Evolutionary conservation across 2,113 vertebrate species (phyloP), one percentile per base, ranked within the genome.

Genomic region (Mobula birostris): DNA sequence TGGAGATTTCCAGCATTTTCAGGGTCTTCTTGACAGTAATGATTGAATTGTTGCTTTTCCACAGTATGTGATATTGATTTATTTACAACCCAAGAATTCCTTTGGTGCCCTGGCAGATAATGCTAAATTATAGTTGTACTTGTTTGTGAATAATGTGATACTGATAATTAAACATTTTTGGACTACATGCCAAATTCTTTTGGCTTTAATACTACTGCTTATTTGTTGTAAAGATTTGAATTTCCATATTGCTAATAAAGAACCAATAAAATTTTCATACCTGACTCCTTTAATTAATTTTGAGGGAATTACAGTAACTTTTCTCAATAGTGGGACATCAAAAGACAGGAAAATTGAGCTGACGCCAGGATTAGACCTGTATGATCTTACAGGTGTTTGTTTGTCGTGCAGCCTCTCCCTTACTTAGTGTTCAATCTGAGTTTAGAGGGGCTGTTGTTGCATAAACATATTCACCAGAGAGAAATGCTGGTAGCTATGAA

Each of bases 221-320:
- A 27, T 87, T n/a, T 87, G 82, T 27, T 27, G 82, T 85, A 61
- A 63, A 87, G 48, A 56, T 85, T 48, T 85, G 82, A 56, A 85
- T 19, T 87, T 87, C 12, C 83, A 61, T 63, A n/a, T 87, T 63
- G 83, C 56, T n/a, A 58, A 87, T 87, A 87, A 87, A 87, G 8
- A 63, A 87, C 56, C 83, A 87, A 87, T 9, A 87, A 87, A 85
- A 48, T 24, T 40, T 29, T 61, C 83, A 61, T 9, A 58, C 58
- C 58, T 58, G 82, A 24, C 56, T 11, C 24, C 9, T 58, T 87
- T 12, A 15, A 61, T 87, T 87, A 12, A 29, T 63, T 11, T 87
- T 56, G 14, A 15, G 56, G 9, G n/a, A 2, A 4, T 58, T 63
- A 61, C 56, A n/a, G 27, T 87, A 14, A 68, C 66, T 9, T n/a